Evolutionary conservation across 2,113 vertebrate species (phyloP), one percentile per base, ranked within the genome.

Genomic region (Melanotaenia duboulayi): DNA sequence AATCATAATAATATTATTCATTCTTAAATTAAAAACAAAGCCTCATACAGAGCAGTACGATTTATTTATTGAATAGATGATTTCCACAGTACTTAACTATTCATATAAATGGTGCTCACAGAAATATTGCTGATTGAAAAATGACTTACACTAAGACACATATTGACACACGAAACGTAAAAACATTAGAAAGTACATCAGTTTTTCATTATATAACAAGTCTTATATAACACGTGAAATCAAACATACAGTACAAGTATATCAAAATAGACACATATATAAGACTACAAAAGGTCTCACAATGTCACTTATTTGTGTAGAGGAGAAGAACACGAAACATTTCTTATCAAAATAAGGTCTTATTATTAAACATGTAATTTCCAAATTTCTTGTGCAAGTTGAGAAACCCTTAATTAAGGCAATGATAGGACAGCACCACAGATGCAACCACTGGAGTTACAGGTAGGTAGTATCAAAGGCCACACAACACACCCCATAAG

Each of bases 361-460:
- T 28, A n/a, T 82, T 56, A 62, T 76, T 70, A 14, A 40, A 84
- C 78, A 83, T 40, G 74, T 52, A 65, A 61, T 71, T 22, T 57
- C 65, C 74, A 72, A 71, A 76, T 76, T 76, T 69, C 59, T 81
- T 87, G 84, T 90, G 89, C 87, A 86, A 76, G 73, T 86, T 80
- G 65, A n/a, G 62, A 79, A 80, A 84, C 81, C 52, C 81, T 54
- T 56, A 55, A 84, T n/a, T 91, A 91, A 92, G 92, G 90, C 90
- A 91, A 87, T 44, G 39, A 75, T 65, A 88, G 85, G 88, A 91
- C 84, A 93, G 92, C 90, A 92, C 90, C 91, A 86, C 79, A 80
- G 71, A 90, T 83, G 78, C 80, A 80, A 87, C 84, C 86, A 78
- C 62, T 70, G 67, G 87, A 89, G 80, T 90, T 77, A 84, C 80